Percentiles rank a stretch among this genome's conserved stretches.
These are phyloP conservation scores for Myotis vivesi DNA, from an alignment of 2,797 vertebrate genomes.

Conservation along the genomic window DNA sequence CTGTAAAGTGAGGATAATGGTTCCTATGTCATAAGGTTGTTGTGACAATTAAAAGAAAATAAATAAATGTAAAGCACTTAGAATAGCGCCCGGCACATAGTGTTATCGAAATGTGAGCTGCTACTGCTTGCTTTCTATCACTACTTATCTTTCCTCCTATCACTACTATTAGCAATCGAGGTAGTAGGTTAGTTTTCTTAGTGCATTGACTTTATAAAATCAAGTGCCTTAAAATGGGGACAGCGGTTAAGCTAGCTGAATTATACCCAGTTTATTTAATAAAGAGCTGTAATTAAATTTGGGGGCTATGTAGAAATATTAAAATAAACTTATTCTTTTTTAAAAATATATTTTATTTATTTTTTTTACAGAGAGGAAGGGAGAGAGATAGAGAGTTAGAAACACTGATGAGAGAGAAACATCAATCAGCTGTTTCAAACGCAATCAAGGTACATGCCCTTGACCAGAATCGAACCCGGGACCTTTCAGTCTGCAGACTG, in stretches of 20 bases:
- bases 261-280: not conserved
- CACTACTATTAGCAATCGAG: not conserved
- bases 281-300: constrained; percentile 18
- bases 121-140: too few relatives aligned
- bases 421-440: too few relatives aligned
- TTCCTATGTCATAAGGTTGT: not conserved
- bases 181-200: not conserved
- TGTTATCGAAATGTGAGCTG: not conserved
- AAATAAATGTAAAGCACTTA: not conserved
- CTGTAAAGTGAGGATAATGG: not conserved
- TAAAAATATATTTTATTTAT: too few relatives aligned
- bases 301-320: constrained; percentile 21
- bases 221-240: not conserved
- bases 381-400: too few relatives aligned
- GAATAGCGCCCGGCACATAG: too few relatives aligned
- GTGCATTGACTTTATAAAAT: not conserved
- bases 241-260: not conserved
- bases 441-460: too few relatives aligned
- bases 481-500: too few relatives aligned
- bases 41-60: not conserved
- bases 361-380: too few relatives aligned
- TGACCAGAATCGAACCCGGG: too few relatives aligned
- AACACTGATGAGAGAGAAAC: too few relatives aligned
- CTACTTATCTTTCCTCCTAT: not conserved
- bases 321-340: not conserved